A percentile compares a stretch with the other conserved stretches of the same genome.
phyloP scores from a whole-genome alignment of 2,888 invertebrate species.

The Drosophila antonietae region DNA sequence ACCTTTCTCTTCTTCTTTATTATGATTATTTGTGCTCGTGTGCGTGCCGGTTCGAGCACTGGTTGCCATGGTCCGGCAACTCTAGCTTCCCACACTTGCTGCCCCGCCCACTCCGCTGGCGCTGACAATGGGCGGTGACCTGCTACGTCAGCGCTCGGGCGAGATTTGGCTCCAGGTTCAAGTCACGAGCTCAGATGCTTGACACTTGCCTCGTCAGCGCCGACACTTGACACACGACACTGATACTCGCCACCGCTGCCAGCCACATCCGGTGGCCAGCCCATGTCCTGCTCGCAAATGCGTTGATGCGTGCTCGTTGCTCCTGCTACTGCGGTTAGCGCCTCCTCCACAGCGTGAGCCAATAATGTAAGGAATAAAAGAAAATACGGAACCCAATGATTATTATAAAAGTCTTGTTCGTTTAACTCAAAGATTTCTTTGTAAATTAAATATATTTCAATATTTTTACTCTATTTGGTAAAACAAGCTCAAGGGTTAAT shows the following conservation, averaged over 20 bases:
- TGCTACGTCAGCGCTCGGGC: slow-evolving; percentile 57
- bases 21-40: slow-evolving; percentile 79
- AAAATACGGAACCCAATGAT: background rate
- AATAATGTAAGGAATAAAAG: slow-evolving; percentile 11
- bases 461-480: too few species aligned
- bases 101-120: background rate
- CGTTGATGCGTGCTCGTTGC: slow-evolving; percentile 53
- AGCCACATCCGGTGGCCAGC: slow-evolving; percentile 1
- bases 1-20: slow-evolving; percentile 54
- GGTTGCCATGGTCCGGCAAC: slow-evolving; percentile 70
- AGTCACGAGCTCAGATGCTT: slow-evolving; percentile 60
- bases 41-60: slow-evolving; percentile 63
- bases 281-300: slow-evolving; percentile 44
- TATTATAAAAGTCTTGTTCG: too few species aligned
- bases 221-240: slow-evolving; percentile 71
- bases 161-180: slow-evolving; percentile 47
- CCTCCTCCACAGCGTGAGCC: slow-evolving; percentile 6
- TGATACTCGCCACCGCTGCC: slow-evolving; percentile 15
- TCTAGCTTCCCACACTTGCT: slow-evolving; percentile 9
- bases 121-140: slow-evolving; percentile 62
- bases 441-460: too few species aligned
- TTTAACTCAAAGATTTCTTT: too few species aligned
- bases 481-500: too few species aligned
- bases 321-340: slow-evolving; percentile 19
- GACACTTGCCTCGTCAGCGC: slow-evolving; percentile 73